Evolutionary conservation across 2,113 vertebrate genomes (phyloP).

Genomic region (Rousettus leschenaultii): DNA sequence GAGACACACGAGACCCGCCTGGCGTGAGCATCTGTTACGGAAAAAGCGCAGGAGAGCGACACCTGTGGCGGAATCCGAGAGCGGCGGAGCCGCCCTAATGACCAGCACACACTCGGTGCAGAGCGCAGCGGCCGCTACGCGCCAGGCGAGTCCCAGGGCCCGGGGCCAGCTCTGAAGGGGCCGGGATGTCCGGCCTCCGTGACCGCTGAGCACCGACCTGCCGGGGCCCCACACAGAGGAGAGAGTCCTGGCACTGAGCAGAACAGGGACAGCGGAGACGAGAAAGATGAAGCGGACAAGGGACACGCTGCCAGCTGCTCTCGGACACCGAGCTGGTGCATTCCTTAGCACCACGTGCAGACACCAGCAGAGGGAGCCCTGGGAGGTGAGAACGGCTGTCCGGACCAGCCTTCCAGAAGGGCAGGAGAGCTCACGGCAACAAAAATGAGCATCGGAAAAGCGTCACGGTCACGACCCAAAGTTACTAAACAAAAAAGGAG

Average conservation of each 20-base stretch:
- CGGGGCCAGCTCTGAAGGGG: too few species aligned
- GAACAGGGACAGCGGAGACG: neutral
- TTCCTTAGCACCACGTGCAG: neutral
- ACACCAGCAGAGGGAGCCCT: neutral
- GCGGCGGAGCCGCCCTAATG: neutral
- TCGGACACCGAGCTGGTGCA: neutral
- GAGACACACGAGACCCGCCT: neutral
- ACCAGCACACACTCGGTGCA: neutral
- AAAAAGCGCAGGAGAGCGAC: neutral
- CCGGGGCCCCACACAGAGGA: neutral
- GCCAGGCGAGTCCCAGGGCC: neutral
- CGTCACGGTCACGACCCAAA: neutral
- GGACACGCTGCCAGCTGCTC: neutral
- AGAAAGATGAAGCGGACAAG: neutral
- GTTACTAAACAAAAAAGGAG: neutral
- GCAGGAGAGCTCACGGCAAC: neutral
- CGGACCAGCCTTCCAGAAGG: neutral
- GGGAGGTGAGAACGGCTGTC: neutral
- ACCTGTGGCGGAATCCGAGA: neutral
- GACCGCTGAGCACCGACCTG: neutral
- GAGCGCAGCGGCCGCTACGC: neutral
- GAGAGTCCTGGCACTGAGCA: neutral
- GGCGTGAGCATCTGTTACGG: neutral
- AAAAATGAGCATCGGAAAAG: neutral
- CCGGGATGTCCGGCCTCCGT: neutral